Conservation (phyloP, 2,797 vertebrate genomes). For the Mormyrops attenuatus region DNA sequence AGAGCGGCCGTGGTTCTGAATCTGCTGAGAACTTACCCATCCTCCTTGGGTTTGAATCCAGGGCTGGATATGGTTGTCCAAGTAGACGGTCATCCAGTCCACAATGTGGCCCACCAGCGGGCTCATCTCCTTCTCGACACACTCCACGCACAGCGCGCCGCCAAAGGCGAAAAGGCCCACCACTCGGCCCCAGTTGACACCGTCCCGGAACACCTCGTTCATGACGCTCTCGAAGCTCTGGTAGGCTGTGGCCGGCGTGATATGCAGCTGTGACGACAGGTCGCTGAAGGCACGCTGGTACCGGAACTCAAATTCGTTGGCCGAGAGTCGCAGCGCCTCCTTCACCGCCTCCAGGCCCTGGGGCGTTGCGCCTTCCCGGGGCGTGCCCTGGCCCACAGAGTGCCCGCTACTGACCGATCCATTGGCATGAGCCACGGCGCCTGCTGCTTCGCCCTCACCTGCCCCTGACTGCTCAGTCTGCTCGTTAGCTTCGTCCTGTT, state of each 20-base stretch:
- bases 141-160: conserved; percentile 71
- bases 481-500: conserved; percentile 7
- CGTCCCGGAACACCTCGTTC: conserved; percentile 74
- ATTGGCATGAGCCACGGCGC: conserved; percentile 21
- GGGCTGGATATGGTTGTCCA: conserved; percentile 71
- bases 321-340: conserved; percentile 62
- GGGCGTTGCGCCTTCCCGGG: conserved; percentile 32
- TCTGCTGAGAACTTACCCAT: conserved; percentile 61
- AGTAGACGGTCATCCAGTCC: conserved; percentile 72
- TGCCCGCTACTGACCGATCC: conserved; percentile 8
- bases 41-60: conserved; percentile 76
- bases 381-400: not conserved
- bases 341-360: conserved; percentile 47
- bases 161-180: conserved; percentile 79
- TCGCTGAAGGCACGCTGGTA: conserved; percentile 71
- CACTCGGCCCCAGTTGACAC: conserved; percentile 76
- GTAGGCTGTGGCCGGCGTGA: conserved; percentile 68
- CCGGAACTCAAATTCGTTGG: conserved; percentile 71
- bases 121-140: conserved; percentile 74
- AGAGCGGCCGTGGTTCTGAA: not conserved
- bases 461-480: conserved; percentile 30
- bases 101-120: conserved; percentile 66
- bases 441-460: conserved; percentile 10
- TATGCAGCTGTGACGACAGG: conserved; percentile 74
- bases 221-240: conserved; percentile 77